Evolutionary conservation across 1,140 invertebrate genomes (phyloP).

Genomic region (Anoplolepis gracilipes): DNA sequence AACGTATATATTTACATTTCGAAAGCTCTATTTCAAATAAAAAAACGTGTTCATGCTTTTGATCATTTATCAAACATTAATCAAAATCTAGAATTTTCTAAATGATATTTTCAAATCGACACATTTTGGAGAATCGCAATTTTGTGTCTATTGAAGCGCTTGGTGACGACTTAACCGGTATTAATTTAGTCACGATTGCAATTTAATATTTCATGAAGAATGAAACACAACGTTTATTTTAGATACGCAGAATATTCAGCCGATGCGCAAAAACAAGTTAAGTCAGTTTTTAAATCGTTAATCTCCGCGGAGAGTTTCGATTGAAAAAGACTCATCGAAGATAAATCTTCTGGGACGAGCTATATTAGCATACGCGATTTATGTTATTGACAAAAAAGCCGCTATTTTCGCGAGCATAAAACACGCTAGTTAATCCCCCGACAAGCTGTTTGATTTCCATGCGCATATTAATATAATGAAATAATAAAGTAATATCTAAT

Average conservation of each 20-base stretch:
- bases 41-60: background rate
- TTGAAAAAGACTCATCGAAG: constrained; percentile 22
- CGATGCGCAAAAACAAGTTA: constrained; percentile 35
- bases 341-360: constrained; percentile 34
- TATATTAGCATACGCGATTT: constrained; percentile 38
- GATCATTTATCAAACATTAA: no score
- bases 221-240: constrained; percentile 34
- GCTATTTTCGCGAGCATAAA: constrained; percentile 17
- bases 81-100: background rate
- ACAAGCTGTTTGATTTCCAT: background rate
- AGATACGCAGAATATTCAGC: constrained; percentile 42
- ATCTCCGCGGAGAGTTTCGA: background rate
- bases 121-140: background rate
- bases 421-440: background rate
- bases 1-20: background rate
- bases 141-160: background rate
- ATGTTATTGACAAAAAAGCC: background rate
- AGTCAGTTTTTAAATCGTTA: constrained; percentile 29
- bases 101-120: background rate
- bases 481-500: background rate
- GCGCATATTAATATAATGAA: background rate
- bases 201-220: constrained; percentile 25
- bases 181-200: constrained; percentile 34
- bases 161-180: constrained; percentile 5
- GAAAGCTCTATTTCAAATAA: background rate